Evolutionary conservation across 2,797 vertebrate genomes (phyloP), one percentile per base, ranked within the genome.

Genomic region (Danio aesculapii): DNA sequence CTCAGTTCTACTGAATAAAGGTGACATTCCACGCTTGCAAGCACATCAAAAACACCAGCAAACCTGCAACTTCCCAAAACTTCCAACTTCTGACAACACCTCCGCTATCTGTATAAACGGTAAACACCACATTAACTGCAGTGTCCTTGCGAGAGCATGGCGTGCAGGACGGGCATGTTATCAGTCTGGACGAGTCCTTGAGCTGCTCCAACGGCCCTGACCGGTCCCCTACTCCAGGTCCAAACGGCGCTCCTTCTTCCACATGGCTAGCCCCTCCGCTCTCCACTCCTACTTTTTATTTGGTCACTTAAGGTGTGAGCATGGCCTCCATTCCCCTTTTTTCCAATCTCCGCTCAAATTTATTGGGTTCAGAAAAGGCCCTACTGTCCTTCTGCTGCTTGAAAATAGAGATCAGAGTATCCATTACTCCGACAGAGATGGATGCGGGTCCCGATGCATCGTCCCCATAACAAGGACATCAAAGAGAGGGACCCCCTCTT

Each of bases 341-440:
- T 95, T 95, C 93, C 94, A 95, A 94, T 94, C 94, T 95, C 92
- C 90, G 93, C 91, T 95, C 91, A 95, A 95, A 95, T 95, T 95
- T 95, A 95, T 95, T 94, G 94, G 94, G 94, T 95, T 95, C 94
- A 95, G 92, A 92, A 92, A 93, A 95, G 93, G 93, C 93, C 91
- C 93, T 93, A 92, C 93, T 94, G 94, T 95, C 94, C 94, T 95
- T 95, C 94, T 92, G 91, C 91, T 19, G 86, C 85, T 92, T 92
- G 93, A 92, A 94, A 95, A 95, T 94, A 93, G 94, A 93, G 94
- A 95, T 95, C 94, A 95, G 93, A 94, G 94, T 92, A 94, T 93
- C 94, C 94, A 95, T 95, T 95, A 95, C 93, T 92, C 85, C 90
- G 93, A 95, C 94, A 94, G 93, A 95, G 94, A 95, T 95, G 92